Conservation (phyloP, 92 coral and sea anemone species). For the Paragorgia papillata region DNA sequence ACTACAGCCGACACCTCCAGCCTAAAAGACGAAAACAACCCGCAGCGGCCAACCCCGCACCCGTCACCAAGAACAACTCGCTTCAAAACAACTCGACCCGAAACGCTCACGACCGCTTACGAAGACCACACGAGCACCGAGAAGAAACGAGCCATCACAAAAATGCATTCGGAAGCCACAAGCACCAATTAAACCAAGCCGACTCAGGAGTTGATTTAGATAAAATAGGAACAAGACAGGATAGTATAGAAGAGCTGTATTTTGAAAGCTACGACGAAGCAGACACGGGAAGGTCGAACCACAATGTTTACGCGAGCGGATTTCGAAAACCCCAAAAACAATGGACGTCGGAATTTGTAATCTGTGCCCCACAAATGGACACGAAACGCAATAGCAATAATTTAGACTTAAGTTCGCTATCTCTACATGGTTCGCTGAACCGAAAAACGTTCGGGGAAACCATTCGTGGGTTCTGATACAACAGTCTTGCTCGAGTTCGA, state of each 20-base stretch:
- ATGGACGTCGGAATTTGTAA: conserved; percentile 38
- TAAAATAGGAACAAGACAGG: conserved; percentile 12
- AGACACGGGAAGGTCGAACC: not conserved
- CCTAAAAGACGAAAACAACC: conserved; percentile 9
- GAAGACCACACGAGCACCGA: not conserved
- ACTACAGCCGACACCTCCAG: conserved; percentile 26
- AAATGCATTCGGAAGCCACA: not conserved
- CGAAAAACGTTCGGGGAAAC: conserved; percentile 9
- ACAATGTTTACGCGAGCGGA: not conserved
- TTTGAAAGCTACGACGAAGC: not conserved
- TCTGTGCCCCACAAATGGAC: conserved; percentile 18
- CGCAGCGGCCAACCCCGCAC: not conserved
- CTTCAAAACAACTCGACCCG: conserved; percentile 8
- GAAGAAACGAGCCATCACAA: not conserved
- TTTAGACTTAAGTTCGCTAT: not conserved
- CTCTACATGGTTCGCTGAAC: conserved; percentile 8
- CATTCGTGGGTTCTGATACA: conserved; percentile 16
- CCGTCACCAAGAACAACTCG: conserved; percentile 1
- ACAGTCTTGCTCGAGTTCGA: not conserved
- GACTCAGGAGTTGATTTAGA: conserved; percentile 32
- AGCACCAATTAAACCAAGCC: not conserved
- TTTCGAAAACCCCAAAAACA: conserved; percentile 13
- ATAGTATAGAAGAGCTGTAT: conserved; percentile 29
- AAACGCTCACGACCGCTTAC: not conserved
- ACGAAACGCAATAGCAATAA: conserved; percentile 9